Percentiles rank a stretch among this genome's conserved stretches.
Conservation (phyloP, 2,113 vertebrate genomes). For the Corythoichthys intestinalis region DNA sequence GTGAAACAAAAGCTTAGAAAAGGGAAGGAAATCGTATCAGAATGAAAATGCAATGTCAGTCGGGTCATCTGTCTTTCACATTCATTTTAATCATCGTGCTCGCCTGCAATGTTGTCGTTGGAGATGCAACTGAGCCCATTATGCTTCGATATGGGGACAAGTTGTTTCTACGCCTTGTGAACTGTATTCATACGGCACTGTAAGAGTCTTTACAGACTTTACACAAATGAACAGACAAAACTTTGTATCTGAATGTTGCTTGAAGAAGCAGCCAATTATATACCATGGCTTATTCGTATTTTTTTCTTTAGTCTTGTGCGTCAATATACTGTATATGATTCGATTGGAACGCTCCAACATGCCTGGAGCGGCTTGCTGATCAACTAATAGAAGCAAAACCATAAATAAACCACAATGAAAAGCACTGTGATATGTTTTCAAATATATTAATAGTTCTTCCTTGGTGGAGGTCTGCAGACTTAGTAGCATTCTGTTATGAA, state of each 20-base stretch:
- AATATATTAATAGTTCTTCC: too few relatives aligned
- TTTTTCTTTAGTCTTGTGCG: background rate
- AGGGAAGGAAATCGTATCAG: constrained; percentile 38
- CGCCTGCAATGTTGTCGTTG: constrained; percentile 40
- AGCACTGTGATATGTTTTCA: too few relatives aligned
- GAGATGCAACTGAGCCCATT: background rate
- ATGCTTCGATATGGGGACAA: background rate
- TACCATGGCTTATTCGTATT: too few relatives aligned
- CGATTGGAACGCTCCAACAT: too few relatives aligned
- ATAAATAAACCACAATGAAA: too few relatives aligned
- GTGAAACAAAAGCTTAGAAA: constrained; percentile 35
- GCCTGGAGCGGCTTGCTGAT: too few relatives aligned
- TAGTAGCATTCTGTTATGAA: background rate
- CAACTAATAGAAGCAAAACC: too few relatives aligned
- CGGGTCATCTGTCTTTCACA: constrained; percentile 47
- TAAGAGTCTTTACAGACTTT: too few relatives aligned
- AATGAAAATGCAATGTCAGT: constrained; percentile 44
- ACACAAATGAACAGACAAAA: too few relatives aligned
- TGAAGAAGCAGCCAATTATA: too few relatives aligned
- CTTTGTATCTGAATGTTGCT: too few relatives aligned
- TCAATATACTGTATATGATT: too few relatives aligned
- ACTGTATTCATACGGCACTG: background rate
- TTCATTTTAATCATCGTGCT: constrained; percentile 56
- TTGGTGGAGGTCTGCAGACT: background rate
- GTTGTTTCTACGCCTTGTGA: background rate